These are phyloP conservation scores for Manis javanica DNA, from an alignment of 2,797 vertebrate species.

Conservation along the genomic window DNA sequence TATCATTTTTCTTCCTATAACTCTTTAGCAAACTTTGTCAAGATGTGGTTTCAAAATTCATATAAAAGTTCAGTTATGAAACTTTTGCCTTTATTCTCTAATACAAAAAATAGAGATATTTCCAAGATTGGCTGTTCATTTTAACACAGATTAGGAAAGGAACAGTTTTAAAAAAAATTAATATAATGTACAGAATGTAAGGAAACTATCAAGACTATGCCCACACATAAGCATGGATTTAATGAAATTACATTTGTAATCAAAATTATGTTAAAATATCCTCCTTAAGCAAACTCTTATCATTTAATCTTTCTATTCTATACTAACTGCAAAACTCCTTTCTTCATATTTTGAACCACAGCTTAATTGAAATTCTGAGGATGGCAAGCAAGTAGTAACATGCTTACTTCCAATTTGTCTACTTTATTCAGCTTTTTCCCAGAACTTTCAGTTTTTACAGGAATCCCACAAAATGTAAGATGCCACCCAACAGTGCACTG, in stretches of 20 bases:
- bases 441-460: not conserved
- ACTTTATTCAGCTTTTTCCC: not conserved
- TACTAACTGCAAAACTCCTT: not conserved
- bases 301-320: slow-evolving; percentile 8
- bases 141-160: not conserved
- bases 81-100: not conserved
- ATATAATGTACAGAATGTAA: not conserved
- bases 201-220: not conserved
- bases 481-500: not conserved
- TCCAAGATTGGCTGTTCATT: not conserved
- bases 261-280: slow-evolving; percentile 14
- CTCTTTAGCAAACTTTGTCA: not conserved
- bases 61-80: not conserved
- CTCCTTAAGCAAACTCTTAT: not conserved
- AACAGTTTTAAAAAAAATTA: not conserved
- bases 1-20: not conserved
- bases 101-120: not conserved
- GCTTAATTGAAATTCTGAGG: not conserved
- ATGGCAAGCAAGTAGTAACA: not conserved
- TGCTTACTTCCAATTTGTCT: slow-evolving; percentile 20
- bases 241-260: not conserved
- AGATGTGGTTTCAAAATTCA: not conserved
- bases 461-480: not conserved
- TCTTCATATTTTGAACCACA: slow-evolving; percentile 10
- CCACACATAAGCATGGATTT: not conserved